phyloP scores from a whole-genome alignment of 2,888 invertebrate genomes.

The Peribatodes rhomboidaria region DNA sequence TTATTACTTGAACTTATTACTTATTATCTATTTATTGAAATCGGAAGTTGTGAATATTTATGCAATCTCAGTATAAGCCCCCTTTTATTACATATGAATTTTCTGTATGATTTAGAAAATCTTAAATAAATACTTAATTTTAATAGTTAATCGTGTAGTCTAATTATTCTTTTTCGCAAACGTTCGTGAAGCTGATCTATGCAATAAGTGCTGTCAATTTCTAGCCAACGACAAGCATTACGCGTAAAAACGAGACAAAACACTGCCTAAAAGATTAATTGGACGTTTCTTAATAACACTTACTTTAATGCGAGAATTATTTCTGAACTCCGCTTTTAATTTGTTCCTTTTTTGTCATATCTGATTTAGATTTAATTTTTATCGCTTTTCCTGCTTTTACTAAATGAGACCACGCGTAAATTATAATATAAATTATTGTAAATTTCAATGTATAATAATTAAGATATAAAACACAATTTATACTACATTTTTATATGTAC shows the following conservation, averaged over 20 bases:
- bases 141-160: neutral
- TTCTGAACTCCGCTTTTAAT: neutral
- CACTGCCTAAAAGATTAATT: neutral
- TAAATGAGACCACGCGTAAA: neutral
- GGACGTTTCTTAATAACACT: neutral
- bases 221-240: neutral
- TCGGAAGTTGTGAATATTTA: constrained; percentile 33
- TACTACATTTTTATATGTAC: constrained; percentile 1
- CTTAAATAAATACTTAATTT: neutral
- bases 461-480: neutral
- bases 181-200: neutral
- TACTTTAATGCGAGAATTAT: neutral
- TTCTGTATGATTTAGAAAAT: constrained; percentile 1
- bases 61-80: constrained; percentile 35
- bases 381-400: neutral
- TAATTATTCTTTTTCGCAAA: neutral
- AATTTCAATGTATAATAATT: neutral
- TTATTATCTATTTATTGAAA: constrained; percentile 43
- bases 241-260: neutral
- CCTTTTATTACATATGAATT: constrained; percentile 36
- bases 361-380: constrained; percentile 1
- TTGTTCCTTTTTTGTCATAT: neutral
- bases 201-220: neutral
- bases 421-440: constrained; percentile 5
- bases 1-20: constrained; percentile 42